Percentiles rank a stretch among this genome's conserved stretches.
Evolutionary conservation across 2,113 vertebrate genomes (phyloP).

Genomic region (Mustelus asterias): DNA sequence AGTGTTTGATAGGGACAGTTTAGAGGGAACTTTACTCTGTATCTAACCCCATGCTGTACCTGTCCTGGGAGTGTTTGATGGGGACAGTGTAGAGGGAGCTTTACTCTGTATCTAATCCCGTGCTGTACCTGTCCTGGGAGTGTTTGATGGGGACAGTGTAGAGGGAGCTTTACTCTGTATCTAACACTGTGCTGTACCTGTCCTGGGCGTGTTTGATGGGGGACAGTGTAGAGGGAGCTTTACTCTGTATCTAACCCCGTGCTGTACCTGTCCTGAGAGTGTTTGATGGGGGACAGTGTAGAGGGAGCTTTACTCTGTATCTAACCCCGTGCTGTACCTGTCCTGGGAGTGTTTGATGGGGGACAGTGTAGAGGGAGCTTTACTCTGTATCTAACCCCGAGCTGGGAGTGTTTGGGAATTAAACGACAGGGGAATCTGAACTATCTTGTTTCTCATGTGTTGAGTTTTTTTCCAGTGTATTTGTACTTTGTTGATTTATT

Average conservation of each 20-base stretch:
- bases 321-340: no score
- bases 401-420: background rate
- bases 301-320: no score
- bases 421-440: background rate
- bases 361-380: no score
- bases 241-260: background rate
- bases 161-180: no score
- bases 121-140: no score
- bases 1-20: no score
- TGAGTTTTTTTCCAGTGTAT: background rate
- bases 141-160: no score
- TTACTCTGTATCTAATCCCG: background rate
- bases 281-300: background rate
- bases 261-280: background rate
- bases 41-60: background rate
- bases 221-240: no score
- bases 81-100: background rate
- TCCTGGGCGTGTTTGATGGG: no score
- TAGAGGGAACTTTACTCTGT: background rate
- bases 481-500: background rate
- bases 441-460: background rate
- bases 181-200: no score
- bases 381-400: no score
- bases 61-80: background rate
- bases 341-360: no score